phyloP scores from a whole-genome alignment of 2,888 invertebrate species.

The Psylliodes chrysocephalus region DNA sequence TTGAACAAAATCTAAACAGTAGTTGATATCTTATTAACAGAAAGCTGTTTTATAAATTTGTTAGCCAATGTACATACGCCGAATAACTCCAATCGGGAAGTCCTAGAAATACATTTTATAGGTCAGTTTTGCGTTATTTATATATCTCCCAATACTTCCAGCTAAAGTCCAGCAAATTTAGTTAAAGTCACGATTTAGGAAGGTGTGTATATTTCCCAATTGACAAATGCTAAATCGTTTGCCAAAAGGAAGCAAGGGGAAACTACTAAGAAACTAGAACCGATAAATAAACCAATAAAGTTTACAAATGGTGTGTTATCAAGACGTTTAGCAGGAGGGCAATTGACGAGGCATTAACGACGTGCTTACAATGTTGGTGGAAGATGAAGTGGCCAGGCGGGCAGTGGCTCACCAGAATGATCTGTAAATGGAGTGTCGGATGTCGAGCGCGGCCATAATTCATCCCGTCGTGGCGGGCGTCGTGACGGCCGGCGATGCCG shows the following conservation, averaged over 20 bases:
- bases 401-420: constrained; percentile 68
- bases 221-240: constrained; percentile 20
- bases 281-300: constrained; percentile 60
- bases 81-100: too few relatives aligned
- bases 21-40: too few relatives aligned
- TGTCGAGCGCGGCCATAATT: constrained; percentile 67
- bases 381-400: constrained; percentile 66
- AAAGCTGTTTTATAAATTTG: too few relatives aligned
- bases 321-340: constrained; percentile 54
- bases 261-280: constrained; percentile 28
- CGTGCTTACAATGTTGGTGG: constrained; percentile 56
- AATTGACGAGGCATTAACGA: constrained; percentile 61
- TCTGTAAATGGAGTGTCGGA: constrained; percentile 70
- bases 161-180: too few relatives aligned
- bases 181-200: too few relatives aligned
- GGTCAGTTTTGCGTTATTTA: too few relatives aligned
- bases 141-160: too few relatives aligned
- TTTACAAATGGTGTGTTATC: constrained; percentile 59
- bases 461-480: constrained; percentile 54
- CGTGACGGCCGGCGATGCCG: constrained; percentile 34
- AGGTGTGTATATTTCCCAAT: neutral
- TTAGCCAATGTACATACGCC: too few relatives aligned
- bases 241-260: constrained; percentile 7
- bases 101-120: too few relatives aligned
- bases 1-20: too few relatives aligned